These are phyloP conservation scores for Stichopus horrens DNA, from an alignment of 53 echinoderm and acorn worm genomes.

Conservation along the genomic window DNA sequence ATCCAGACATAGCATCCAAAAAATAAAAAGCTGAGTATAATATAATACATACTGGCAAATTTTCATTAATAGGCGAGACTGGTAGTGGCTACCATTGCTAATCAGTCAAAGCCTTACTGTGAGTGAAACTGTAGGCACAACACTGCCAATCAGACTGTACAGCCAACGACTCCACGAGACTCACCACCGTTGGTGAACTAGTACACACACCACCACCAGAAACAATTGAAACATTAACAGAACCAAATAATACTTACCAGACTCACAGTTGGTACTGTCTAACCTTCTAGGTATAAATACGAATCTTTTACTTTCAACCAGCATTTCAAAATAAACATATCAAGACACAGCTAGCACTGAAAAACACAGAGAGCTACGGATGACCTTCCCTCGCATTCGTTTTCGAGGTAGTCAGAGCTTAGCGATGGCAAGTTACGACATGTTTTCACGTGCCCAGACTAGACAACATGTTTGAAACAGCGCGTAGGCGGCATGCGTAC, in stretches of 20 bases:
- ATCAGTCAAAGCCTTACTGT: no score
- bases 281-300: background rate
- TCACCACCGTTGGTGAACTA: no score
- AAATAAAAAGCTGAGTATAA: no score
- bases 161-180: no score
- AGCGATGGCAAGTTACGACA: constrained; percentile 28
- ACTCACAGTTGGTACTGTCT: background rate
- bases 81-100: no score
- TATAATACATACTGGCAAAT: no score
- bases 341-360: background rate
- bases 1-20: no score
- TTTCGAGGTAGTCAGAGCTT: background rate
- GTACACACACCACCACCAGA: no score
- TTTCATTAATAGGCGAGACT: no score
- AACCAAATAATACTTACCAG: background rate
- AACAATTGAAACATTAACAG: no score
- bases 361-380: background rate
- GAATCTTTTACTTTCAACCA: background rate
- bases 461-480: background rate
- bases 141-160: no score
- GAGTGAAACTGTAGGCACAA: no score
- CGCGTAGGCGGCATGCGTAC: constrained; percentile 25
- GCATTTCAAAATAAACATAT: background rate
- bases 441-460: constrained; percentile 37
- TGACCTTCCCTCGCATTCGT: background rate